Base-by-base conservation (phyloP, 37 sponge, comb jelly and placozoan species). In the Crambe crambe region DNA sequence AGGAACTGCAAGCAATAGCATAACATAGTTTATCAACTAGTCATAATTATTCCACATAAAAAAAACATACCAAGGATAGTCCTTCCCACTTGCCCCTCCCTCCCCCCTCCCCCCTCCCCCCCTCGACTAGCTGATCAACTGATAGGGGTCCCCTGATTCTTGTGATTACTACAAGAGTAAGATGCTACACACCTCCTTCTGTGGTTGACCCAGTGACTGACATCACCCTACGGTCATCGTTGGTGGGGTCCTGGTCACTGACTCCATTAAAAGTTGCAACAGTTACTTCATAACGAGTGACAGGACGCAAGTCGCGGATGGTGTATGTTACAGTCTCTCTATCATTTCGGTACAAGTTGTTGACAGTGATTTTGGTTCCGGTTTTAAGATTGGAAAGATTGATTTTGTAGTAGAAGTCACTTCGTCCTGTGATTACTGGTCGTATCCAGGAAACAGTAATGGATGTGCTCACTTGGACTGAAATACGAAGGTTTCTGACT, bases 161-260 rank as follows among this genome's bases (percentile, higher is more conserved):
- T n/a, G n/a, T n/a, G n/a, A n/a, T 47, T 15, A 15, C 12, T 47
- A 12, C 12, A 6, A 47, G 6, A 15, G 6, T 6, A 15, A 47
- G 12, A n/a, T n/a, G n/a, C n/a, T n/a, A 60, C 61, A n/a, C 17
- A 60, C 61, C 61, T n/a, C 61, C 61, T 22, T 60, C 61, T 21
- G 61, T n/a, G 4, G 61, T 60, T n/a, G 21, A 6, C 17, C 21
- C 61, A 25, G 4, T n/a, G 5, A 60, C 4, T 25, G 6, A 4
- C 17, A 22, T 22, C 25, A 21, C 25, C 61, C 61, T 60, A 25
- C 6, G 61, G 4, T 26, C 25, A n/a, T 60, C 61, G 27, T 60
- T 60, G 27, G n/a, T 60, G 17, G 3, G 3, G 17, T 60, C 61
- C 5, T 60, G 23, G 27, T 60, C 26, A 25, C 61, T 60, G 27